Conservation (phyloP, 2,113 vertebrate genomes). For the Eulacestoma nigropectus region DNA sequence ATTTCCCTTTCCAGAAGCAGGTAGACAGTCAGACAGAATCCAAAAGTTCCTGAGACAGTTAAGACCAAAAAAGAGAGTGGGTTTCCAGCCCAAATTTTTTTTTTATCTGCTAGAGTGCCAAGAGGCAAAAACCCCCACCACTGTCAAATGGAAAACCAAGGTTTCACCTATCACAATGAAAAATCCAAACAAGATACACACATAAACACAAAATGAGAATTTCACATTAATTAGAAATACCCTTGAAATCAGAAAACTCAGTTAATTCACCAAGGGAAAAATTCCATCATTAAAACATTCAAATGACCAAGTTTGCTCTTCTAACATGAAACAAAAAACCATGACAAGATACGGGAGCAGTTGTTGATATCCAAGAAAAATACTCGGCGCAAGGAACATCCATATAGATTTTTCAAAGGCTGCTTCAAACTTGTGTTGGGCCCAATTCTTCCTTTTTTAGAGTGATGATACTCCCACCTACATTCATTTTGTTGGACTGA, state of each 20-base stretch:
- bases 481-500: not conserved
- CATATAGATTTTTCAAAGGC: not conserved
- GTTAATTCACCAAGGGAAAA: not conserved
- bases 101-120: not conserved
- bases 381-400: not conserved
- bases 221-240: not conserved
- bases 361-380: not conserved
- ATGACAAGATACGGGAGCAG: rapidly evolving
- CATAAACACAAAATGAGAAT: not conserved
- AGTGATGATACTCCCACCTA: not conserved
- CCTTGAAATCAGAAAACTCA: not conserved
- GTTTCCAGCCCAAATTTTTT: not conserved
- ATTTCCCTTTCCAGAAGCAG: not conserved
- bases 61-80: not conserved
- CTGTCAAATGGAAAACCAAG: rapidly evolving
- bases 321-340: not conserved
- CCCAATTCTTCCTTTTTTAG: not conserved
- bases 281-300: not conserved
- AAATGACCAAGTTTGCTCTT: not conserved
- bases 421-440: not conserved
- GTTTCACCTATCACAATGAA: not conserved
- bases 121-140: not conserved
- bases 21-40: not conserved
- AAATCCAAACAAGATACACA: not conserved
- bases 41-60: not conserved